These are phyloP conservation scores for Gymnoscopelus microlampas DNA, from an alignment of 2,797 vertebrate genomes.

Conservation along the genomic window DNA sequence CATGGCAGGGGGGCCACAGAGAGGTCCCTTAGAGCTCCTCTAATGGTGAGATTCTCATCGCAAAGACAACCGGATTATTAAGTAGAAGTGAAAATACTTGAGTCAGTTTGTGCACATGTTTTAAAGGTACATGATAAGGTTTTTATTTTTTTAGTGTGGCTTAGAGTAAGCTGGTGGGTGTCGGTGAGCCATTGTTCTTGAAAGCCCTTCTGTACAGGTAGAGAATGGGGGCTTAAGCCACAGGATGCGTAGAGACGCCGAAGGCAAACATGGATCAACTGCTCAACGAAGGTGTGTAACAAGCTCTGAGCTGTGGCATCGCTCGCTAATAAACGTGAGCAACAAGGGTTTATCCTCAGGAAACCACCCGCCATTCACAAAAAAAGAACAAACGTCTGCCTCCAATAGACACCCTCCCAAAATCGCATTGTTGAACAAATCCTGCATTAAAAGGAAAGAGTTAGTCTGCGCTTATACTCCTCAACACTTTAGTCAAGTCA, in stretches of 20 bases:
- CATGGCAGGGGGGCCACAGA: constrained; percentile 4
- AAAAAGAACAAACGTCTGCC: constrained; percentile 80
- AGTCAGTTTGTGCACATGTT: constrained; percentile 34
- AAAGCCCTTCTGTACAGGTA: constrained; percentile 42
- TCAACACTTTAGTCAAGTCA: constrained; percentile 97
- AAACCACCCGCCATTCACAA: constrained; percentile 69
- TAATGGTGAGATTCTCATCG: constrained; percentile 37
- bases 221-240: constrained; percentile 66
- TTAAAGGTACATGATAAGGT: no score
- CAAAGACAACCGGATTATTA: constrained; percentile 62
- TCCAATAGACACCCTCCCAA: constrained; percentile 92
- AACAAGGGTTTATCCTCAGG: constrained; percentile 78
- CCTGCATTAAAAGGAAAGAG: constrained; percentile 92
- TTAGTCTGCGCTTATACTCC: constrained; percentile 97
- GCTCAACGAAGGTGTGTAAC: constrained; percentile 61
- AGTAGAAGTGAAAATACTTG: constrained; percentile 41
- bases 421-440: constrained; percentile 99
- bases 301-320: constrained; percentile 63
- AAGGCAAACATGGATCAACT: constrained; percentile 75
- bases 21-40: constrained; percentile 38
- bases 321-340: constrained; percentile 75
- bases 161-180: constrained; percentile 42
- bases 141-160: constrained; percentile 11
- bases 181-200: constrained; percentile 66
- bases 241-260: constrained; percentile 41